Conservation (phyloP, 2,888 invertebrate genomes). For the Lagria hirta region DNA sequence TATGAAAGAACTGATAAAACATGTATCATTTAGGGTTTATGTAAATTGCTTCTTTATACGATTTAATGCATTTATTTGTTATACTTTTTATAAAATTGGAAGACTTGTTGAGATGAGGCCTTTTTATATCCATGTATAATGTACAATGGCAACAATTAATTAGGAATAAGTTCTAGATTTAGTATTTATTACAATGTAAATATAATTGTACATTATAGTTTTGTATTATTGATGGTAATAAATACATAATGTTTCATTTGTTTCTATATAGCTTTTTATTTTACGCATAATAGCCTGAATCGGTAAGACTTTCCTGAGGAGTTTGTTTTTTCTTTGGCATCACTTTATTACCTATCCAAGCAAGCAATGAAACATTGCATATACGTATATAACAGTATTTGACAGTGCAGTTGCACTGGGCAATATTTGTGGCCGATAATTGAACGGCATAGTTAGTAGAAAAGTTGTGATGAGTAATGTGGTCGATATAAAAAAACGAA, state of each 20-base stretch:
- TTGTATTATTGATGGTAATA: conserved; percentile 29
- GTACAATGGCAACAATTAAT: conserved; percentile 20
- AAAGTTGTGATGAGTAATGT: too few relatives aligned
- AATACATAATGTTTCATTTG: conserved; percentile 18
- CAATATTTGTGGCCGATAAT: too few relatives aligned
- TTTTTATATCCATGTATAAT: conserved; percentile 24
- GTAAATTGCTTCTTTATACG: conserved; percentile 1
- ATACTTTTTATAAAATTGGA: conserved; percentile 20
- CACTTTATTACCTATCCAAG: too few relatives aligned
- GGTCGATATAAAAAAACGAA: too few relatives aligned
- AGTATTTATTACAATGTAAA: conserved; percentile 36
- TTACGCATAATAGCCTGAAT: too few relatives aligned
- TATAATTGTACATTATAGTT: conserved; percentile 34
- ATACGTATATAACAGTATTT: too few relatives aligned
- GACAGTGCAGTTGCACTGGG: too few relatives aligned
- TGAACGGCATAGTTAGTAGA: too few relatives aligned
- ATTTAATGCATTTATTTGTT: conserved; percentile 26
- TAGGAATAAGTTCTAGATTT: conserved; percentile 23
- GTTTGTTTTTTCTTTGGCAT: too few relatives aligned
- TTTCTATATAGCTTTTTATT: conserved; percentile 1
- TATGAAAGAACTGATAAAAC: conserved; percentile 23
- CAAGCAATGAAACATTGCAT: too few relatives aligned
- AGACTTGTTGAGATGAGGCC: conserved; percentile 26
- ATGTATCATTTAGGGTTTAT: too few relatives aligned
- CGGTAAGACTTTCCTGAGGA: too few relatives aligned